Evolutionary conservation across 2,797 vertebrate species (phyloP).

Genomic region (Artibeus lituratus): DNA sequence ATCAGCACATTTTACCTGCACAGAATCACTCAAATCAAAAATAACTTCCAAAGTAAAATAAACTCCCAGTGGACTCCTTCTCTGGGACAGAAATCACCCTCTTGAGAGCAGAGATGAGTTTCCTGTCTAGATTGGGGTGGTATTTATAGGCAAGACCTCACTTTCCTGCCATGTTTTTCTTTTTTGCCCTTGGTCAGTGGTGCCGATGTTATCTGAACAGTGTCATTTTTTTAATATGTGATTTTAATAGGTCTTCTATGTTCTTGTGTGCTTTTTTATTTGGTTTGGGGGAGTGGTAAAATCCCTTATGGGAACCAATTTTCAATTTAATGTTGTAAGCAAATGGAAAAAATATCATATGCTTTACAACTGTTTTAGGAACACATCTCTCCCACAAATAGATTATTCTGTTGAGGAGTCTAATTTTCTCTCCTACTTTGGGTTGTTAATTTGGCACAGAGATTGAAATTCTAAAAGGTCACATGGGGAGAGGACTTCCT

Average conservation of each 20-base stretch:
- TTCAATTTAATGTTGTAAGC: conserved; percentile 60
- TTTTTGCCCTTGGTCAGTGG: neutral
- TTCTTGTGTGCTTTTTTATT: conserved; percentile 4
- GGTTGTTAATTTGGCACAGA: neutral
- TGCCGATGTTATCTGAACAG: conserved; percentile 26
- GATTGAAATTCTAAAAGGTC: neutral
- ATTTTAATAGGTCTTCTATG: conserved; percentile 53
- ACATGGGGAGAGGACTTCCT: neutral
- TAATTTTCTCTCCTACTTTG: neutral
- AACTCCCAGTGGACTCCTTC: neutral
- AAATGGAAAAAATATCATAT: neutral
- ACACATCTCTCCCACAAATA: neutral
- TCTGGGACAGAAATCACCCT: neutral
- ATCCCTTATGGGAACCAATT: conserved; percentile 20
- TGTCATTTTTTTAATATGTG: neutral
- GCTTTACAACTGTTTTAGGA: neutral
- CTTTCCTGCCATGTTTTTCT: neutral
- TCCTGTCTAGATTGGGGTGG: neutral
- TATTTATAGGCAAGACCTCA: neutral
- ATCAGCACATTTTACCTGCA: neutral
- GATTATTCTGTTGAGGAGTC: neutral
- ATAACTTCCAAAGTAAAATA: conserved; percentile 18
- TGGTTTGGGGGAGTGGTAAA: conserved; percentile 11
- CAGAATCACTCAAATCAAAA: conserved; percentile 8
- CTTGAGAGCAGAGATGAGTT: neutral